Evolutionary conservation across 2,797 vertebrate species (phyloP), one percentile per base, ranked within the genome.

Genomic region (Typhlichthys subterraneus): DNA sequence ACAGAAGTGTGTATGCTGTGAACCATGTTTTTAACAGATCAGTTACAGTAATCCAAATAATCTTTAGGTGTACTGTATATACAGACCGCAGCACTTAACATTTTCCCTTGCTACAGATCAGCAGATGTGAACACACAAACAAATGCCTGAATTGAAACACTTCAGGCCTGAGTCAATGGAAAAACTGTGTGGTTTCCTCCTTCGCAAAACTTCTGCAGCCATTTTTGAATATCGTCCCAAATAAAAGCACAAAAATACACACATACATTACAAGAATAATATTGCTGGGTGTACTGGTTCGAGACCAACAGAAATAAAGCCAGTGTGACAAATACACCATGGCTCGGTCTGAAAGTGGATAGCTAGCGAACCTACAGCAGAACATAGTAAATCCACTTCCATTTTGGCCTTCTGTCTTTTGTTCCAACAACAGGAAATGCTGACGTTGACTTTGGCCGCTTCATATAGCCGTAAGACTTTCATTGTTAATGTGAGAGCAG

Each of bases 401-500:
- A 78, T 66, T 61, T 65, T 15, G 56, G 53, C 57, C 66, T 74
- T 82, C 89, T 91, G 75, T 87, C 88, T 90, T 92, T 66, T 93
- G 65, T 94, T 83, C 83, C 57, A 91, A 90, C 83, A 81, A 80
- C 88, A 94, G 93, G 94, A 96, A 95, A 89, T 83, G 82, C 85
- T 74, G 58, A 93, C 46, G 92, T 95, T 95, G 94, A 94, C 90
- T 86, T 96, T 96, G 95, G 94, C 94, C 65, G 81, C 66, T 63
- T 56, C 70, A 58, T 83, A 58, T 83, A 89, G 91, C 73, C 93
- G 94, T 90, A 94, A 93, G 91, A 90, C 90, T 92, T 94, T 93
- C 92, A 94, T 93, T 93, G 93, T 93, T 93, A 93, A 94, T 92
- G 91, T 88, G 87, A 93, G 87, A 84, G 91, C 86, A 87, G 91